Conservation (phyloP, 2,113 vertebrate genomes). For the Crypturellus undulatus region DNA sequence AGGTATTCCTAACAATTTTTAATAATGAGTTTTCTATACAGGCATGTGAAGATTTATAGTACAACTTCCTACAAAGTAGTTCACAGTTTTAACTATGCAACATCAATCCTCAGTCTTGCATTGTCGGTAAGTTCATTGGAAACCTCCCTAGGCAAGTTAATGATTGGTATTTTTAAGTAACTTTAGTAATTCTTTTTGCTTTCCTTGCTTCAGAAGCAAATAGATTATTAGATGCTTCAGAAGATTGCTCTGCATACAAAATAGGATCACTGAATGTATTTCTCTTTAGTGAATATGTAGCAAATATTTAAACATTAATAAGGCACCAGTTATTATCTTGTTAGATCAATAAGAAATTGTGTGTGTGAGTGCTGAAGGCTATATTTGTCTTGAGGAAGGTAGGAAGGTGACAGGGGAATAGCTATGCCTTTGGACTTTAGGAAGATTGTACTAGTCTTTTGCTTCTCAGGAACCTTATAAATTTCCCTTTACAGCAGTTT, state of each 20-base stretch:
- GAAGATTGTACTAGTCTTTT: not conserved
- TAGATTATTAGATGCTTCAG: not conserved
- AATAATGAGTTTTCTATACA: conserved; percentile 60
- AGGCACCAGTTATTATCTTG: not conserved
- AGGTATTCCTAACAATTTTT: not conserved
- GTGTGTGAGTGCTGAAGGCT: not conserved
- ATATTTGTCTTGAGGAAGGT: not conserved
- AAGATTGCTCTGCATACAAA: not conserved
- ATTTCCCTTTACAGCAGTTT: not conserved
- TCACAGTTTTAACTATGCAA: conserved; percentile 92
- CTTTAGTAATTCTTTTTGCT: not conserved
- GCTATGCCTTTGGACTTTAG: not conserved
- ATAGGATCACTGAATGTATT: not conserved
- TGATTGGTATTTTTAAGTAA: not conserved
- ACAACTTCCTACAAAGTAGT: conserved; percentile 95
- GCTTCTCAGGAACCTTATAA: not conserved
- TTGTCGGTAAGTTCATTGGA: conserved; percentile 86
- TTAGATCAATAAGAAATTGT: not conserved
- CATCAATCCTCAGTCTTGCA: conserved; percentile 92
- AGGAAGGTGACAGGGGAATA: not conserved
- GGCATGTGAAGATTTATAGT: conserved; percentile 97
- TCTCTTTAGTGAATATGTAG: not conserved
- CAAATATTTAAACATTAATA: not conserved
- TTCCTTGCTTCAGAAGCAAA: not conserved
- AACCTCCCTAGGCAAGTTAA: not conserved